Evolutionary conservation across 1,140 invertebrate species (phyloP), one percentile per base, ranked within the genome.

Genomic region (Drosophila equinoxialis): DNA sequence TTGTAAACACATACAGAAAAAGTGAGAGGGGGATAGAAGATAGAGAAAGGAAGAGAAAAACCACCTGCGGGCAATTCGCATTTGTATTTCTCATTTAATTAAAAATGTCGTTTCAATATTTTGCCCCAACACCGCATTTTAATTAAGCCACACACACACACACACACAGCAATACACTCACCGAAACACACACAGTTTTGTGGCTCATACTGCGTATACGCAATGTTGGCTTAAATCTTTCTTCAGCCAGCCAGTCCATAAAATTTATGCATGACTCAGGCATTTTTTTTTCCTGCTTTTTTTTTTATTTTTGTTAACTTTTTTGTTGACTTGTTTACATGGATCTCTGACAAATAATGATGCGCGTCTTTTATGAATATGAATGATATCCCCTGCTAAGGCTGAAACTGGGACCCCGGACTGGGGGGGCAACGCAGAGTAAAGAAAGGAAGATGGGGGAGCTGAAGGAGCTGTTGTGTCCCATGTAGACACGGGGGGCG

Each of bases 251-350:
- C 72, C 73, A 83, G 83, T 89, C 65, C 79, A 89, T 87, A 83
- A 87, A 83, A 87, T 83, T 82, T 86, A 75, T 74, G 83, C 70
- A 63, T 70, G 76, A 74, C 84, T 87, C 84, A 89, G 83, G 86
- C 79, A 64, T 70, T 76, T 65, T 57, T 68, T 57, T 8, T 59
- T 26, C 48, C 51, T 41, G 11, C 11, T 74, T 75, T 75, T 74
- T 74, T 74, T 71, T 66, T 51, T 20, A 45, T 68, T 59, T 60
- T 23, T 39, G 58, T 60, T 60, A 20, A 42, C 77, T 89, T 87
- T 80, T 86, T 83, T 80, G 80, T 87, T 72, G 79, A 83, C 79
- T 83, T 86, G 83, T 87, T 86, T 82, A 86, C 83, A 87, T 37
- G 68, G 58, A 65, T 66, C 61, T 51, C 62, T 77, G 67, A 73